Evolutionary conservation across 1,140 invertebrate genomes (phyloP), one percentile per base, ranked within the genome.

Genomic region (Dendroctonus ponderosae): DNA sequence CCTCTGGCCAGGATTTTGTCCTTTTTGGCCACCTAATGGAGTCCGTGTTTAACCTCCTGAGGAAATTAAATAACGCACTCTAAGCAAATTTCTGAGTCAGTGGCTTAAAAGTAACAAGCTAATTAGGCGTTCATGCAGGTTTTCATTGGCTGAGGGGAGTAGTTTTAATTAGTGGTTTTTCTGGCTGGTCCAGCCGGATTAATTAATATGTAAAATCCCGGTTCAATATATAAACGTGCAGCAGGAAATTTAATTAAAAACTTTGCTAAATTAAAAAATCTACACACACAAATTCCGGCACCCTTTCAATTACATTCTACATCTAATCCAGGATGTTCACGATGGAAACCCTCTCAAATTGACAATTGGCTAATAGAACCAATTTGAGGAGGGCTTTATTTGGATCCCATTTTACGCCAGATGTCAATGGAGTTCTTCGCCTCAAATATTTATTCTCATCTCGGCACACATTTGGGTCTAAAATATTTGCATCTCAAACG

Each of bases 51-150:
- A 58, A 58, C 56, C 42, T 58, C 41, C 41, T 58, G 56, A 58
- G 40, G 14, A 50, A 61, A 61, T 50, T 50, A 40, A 50, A 61
- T 61, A 61, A 61, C 49, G 58, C n/a, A 50, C 37, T 48, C 7
- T 50, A 49, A 61, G 58, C 58, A 48, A 61, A 50, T 61, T 61
- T 61, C 44, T 61, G 50, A 61, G 58, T 61, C 44, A 61, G 40
- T 61, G 44, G 38, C 44, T 61, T 50, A 61, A 61, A 61, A 61
- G 58, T 61, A 61, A 61, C 58, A 61, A 48, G 58, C 50, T 61
- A 61, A 61, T 61, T 61, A 48, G 46, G 58, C 50, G 50, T 61
- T 44, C 58, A 61, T 61, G 58, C 58, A 61, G 58, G 6, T 49
- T 61, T 61, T 48, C 39, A 61, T 61, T 61, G 50, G 58, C 58